These are phyloP conservation scores for Chrysochloris asiatica DNA, from an alignment of 2,113 vertebrate species.

Conservation along the genomic window DNA sequence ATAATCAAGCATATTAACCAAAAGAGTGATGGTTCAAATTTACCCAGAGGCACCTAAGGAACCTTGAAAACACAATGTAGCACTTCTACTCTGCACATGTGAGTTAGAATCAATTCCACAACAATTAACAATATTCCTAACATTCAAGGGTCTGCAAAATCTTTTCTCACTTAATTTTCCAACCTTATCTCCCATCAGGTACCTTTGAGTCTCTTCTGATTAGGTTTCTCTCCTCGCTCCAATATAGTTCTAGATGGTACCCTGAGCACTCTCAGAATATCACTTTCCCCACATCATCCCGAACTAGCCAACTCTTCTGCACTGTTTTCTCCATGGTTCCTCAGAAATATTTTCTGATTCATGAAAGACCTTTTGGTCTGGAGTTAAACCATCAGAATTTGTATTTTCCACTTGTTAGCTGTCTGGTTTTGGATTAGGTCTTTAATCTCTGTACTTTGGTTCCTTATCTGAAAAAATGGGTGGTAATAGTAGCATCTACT, in stretches of 20 bases:
- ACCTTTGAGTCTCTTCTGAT: neutral
- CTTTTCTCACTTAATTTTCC: neutral
- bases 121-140: neutral
- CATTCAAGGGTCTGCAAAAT: slow-evolving; percentile 9
- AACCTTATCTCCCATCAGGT: too few species aligned
- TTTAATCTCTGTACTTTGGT: slow-evolving; percentile 14
- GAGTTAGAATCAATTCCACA: neutral
- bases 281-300: neutral
- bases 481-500: neutral
- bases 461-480: slow-evolving; percentile 33
- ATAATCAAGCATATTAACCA: neutral
- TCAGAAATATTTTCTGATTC: slow-evolving; percentile 31
- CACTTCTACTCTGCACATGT: neutral
- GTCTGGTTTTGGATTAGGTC: slow-evolving; percentile 15
- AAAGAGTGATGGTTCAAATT: neutral
- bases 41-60: neutral
- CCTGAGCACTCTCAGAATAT: neutral
- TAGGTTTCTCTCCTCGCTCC: neutral
- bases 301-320: neutral
- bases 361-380: neutral
- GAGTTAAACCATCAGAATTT: neutral
- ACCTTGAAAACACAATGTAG: neutral
- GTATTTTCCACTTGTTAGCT: neutral
- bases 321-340: neutral
- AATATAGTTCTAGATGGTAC: neutral